Evolutionary conservation across 35 echinoderm and acorn worm genomes (phyloP).

Genomic region (Ophioderma brevispina): DNA sequence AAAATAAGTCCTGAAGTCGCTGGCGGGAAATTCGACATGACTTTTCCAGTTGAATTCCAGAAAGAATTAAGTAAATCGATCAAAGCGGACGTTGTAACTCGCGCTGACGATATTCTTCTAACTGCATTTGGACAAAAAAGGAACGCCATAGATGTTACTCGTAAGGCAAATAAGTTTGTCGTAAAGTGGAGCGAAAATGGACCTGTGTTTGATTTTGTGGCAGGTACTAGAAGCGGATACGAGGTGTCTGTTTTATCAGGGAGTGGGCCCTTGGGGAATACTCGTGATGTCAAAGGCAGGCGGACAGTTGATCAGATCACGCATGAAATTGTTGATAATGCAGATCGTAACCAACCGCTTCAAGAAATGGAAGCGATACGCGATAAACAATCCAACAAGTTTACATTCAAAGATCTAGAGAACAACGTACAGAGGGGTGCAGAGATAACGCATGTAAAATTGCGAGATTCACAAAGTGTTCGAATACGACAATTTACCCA

Average conservation of each 20-base stretch:
- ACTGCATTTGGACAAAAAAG: not conserved
- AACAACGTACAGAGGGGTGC: too few species aligned
- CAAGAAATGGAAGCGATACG: too few species aligned
- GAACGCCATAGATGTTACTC: not conserved
- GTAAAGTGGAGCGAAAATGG: not conserved
- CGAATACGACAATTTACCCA: too few species aligned
- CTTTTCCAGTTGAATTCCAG: conserved; percentile 10
- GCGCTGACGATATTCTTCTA: not conserved
- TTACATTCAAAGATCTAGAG: too few species aligned
- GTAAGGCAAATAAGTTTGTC: conserved; percentile 12
- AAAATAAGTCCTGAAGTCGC: not conserved
- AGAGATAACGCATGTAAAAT: too few species aligned
- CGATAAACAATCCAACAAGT: too few species aligned
- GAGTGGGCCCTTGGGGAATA: not conserved
- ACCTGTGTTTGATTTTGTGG: not conserved
- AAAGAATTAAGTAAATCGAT: not conserved
- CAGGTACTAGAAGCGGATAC: not conserved
- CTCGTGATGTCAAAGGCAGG: too few species aligned
- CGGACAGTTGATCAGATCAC: too few species aligned
- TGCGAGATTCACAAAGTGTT: too few species aligned
- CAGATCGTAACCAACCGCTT: too few species aligned
- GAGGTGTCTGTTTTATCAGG: not conserved
- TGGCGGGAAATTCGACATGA: conserved; percentile 1
- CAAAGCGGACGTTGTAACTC: not conserved
- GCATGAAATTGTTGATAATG: too few species aligned